Base-by-base conservation (phyloP, 2,113 vertebrate species). In the Sardina pilchardus region DNA sequence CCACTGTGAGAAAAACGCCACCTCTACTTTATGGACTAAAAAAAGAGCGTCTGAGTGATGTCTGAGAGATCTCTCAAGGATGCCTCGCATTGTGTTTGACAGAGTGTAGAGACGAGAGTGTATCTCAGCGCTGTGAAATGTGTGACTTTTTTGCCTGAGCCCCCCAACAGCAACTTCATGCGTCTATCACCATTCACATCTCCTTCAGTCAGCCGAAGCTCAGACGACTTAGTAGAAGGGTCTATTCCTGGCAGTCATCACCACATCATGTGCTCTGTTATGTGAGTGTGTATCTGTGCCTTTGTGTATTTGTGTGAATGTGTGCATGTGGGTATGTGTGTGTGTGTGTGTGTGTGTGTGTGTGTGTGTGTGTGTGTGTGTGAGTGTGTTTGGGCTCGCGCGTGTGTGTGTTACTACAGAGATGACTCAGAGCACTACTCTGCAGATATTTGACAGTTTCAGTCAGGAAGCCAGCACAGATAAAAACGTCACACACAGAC, bases 401-500 rank as follows among this genome's bases (percentile, higher is more conserved):
- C 17, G 71, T 36, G 30, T 78, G 30, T 78, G 71, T 78, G 71
- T 78, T 78, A 78, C 71, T 78, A 78, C 71, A 78, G 30, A 36
- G 71, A 78, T 78, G 71, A 78, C 71, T 34, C 71, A 78, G 30
- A 78, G 71, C 30, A 78, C 71, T 78, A 78, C 71, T 34, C 71
- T 78, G 71, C 71, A 78, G 71, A 78, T 78, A 78, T 78, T 78
- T 78, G 71, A 78, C 71, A 78, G 71, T 78, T 78, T 78, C 71
- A 78, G 71, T 78, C 71, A 78, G 71, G 71, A 78, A 78, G 71
- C 30, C 71, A 78, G 71, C 71, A 78, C 71, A 78, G 71, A 78
- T 78, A 78, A 78, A 78, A 78, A 34, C 71, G 71, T 78, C 71
- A 78, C 16, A 71, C 63, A 14, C 8, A 78, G 12, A 78, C 71